A percentile compares a stretch with the other conserved stretches of the same genome.
Evolutionary conservation across 1,140 invertebrate genomes (phyloP).

Genomic region (Hyphantria cunea): DNA sequence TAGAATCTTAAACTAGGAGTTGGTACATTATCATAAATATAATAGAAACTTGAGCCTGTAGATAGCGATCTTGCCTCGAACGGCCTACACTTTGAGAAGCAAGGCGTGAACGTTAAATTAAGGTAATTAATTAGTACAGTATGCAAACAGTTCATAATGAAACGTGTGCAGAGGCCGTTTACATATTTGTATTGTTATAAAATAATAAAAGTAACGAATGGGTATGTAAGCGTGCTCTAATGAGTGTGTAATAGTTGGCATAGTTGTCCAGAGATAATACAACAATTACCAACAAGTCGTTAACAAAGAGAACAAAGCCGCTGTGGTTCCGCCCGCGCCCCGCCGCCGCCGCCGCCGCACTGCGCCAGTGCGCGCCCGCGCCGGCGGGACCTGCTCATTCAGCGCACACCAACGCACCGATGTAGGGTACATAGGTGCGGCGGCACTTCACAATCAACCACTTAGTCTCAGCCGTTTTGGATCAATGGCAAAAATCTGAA

Average conservation of each 20-base stretch:
- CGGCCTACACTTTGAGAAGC: not conserved
- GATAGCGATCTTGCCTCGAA: not conserved
- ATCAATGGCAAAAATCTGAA: no score
- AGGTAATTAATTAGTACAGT: slow-evolving; percentile 1
- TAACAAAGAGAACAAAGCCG: slow-evolving; percentile 1
- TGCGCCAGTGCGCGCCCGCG: not conserved
- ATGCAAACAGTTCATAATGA: not conserved
- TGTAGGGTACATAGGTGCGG: no score
- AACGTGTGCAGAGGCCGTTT: not conserved
- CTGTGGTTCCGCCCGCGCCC: not conserved
- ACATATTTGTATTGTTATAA: not conserved
- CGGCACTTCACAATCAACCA: no score
- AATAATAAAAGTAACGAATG: not conserved
- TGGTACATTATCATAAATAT: not conserved
- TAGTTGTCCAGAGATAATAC: not conserved
- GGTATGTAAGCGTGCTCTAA: not conserved
- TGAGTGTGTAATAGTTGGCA: slow-evolving; percentile 1
- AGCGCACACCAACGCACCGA: no score
- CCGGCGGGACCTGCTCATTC: no score
- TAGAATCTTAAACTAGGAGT: no score
- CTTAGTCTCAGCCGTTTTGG: no score
- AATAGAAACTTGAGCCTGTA: not conserved
- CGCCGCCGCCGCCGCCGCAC: not conserved
- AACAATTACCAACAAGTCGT: not conserved
- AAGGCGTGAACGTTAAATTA: slow-evolving; percentile 4